These are phyloP conservation scores for Malurus melanocephalus DNA, from an alignment of 2,113 vertebrate genomes.

Conservation along the genomic window DNA sequence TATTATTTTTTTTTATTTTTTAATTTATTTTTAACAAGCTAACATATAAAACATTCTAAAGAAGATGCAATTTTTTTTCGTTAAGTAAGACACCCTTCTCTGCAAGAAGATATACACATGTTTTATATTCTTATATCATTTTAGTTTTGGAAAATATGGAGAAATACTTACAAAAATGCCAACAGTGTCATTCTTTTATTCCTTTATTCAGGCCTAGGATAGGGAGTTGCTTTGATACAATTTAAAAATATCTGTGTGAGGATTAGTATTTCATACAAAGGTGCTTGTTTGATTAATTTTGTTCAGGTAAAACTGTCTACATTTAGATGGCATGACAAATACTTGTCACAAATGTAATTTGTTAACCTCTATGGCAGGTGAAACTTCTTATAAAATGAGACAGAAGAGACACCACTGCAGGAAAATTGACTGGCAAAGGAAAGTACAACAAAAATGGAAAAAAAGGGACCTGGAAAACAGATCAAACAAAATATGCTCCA, in stretches of 20 bases:
- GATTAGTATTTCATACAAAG: neutral
- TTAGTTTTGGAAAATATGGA: constrained; percentile 5
- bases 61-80: neutral
- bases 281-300: neutral
- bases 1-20: neutral
- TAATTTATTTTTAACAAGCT: neutral
- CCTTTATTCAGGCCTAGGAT: neutral
- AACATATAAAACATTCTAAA: neutral
- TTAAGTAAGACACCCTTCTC: neutral
- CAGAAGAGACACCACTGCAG: neutral
- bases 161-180: neutral
- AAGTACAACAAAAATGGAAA: neutral
- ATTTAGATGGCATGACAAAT: neutral
- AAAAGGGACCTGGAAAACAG: neutral
- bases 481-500: neutral
- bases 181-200: neutral
- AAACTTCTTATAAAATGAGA: neutral
- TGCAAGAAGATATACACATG: neutral
- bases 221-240: neutral
- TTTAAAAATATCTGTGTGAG: neutral
- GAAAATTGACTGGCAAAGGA: neutral
- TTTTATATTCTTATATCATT: neutral
- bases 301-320: neutral
- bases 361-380: neutral
- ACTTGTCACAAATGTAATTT: neutral